Conservation (phyloP, 37 sponge, comb jelly and placozoan genomes). For the Eunapius fragilis region DNA sequence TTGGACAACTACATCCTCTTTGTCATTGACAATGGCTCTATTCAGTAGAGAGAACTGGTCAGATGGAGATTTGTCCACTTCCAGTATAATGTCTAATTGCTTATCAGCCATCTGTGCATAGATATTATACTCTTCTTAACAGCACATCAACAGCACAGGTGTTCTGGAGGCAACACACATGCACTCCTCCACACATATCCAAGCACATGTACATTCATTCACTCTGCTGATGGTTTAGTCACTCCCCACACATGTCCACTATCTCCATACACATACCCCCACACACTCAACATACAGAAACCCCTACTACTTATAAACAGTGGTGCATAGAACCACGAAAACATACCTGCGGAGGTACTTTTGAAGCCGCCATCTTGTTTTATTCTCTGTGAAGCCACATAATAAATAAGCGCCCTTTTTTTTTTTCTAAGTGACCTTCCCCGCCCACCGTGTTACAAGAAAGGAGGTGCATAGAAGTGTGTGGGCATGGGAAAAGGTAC, state of each 20-base stretch:
- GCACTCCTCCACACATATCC: background rate
- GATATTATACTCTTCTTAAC: too few relatives aligned
- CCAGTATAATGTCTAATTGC: background rate
- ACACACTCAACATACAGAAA: background rate
- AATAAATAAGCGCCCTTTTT: too few relatives aligned
- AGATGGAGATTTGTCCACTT: slow-evolving; percentile 62
- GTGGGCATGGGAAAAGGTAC: too few relatives aligned
- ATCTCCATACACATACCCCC: background rate
- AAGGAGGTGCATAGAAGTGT: too few relatives aligned
- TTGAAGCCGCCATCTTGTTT: background rate
- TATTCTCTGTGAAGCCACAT: background rate
- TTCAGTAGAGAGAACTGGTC: slow-evolving; percentile 65
- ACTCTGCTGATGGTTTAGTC: too few relatives aligned
- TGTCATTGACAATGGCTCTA: slow-evolving; percentile 35
- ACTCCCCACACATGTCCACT: background rate
- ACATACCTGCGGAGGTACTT: background rate
- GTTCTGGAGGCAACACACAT: too few relatives aligned
- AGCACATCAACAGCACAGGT: too few relatives aligned
- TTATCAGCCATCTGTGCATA: background rate
- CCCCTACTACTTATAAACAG: background rate
- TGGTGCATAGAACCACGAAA: background rate
- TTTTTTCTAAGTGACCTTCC: too few relatives aligned
- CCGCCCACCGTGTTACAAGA: too few relatives aligned
- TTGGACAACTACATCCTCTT: background rate
- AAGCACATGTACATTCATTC: too few relatives aligned